Evolutionary conservation across 2,113 vertebrate species (phyloP), one percentile per base, ranked within the genome.

Genomic region (Triplophysa rosa): DNA sequence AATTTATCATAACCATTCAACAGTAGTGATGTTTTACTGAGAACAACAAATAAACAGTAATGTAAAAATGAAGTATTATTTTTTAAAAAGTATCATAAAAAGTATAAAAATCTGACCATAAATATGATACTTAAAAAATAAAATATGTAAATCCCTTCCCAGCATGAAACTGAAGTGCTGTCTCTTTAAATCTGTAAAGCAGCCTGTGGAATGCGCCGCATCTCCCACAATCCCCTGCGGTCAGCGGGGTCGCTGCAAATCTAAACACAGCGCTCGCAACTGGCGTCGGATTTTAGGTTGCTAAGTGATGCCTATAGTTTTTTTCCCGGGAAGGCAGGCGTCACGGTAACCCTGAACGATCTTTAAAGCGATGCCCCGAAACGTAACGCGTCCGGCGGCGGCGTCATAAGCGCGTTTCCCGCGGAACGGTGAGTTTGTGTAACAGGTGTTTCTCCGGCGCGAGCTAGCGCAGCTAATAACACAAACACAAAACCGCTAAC

Each of bases 391-490:
- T 21, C 19, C 71, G 70, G 17, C 16, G 24, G 49, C 19, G 24
- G 42, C 73, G 7, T 37, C 73, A 77, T 14, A 29, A 54, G 19
- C 54, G 54, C 54, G 54, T 58, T 58, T 58, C 54, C 54, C 54
- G 54, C 54, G 54, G 54, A 77, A 21, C 26, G 74, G 74, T 77
- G 74, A 77, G 74, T 77, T 54, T n/a, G 47, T 21, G 62, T 61
- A 90, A 89, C 90, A 91, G 89, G 91, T 89, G 90, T 85, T 9
- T 70, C 3, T 58, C n/a, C 49, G 19, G 49, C 54, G 54, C 54
- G 54, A 58, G 86, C 79, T 85, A 88, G 77, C 66, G 58, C 61
- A 33, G 63, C 76, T 73, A 67, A 47, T 67, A 66, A 71, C n/a
- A n/a, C n/a, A 54, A 72, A 86, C 23, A 2, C 5, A 54, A 37